Evolutionary conservation across 2,888 invertebrate species (phyloP).

Genomic region (Eremobia ochroleuca): DNA sequence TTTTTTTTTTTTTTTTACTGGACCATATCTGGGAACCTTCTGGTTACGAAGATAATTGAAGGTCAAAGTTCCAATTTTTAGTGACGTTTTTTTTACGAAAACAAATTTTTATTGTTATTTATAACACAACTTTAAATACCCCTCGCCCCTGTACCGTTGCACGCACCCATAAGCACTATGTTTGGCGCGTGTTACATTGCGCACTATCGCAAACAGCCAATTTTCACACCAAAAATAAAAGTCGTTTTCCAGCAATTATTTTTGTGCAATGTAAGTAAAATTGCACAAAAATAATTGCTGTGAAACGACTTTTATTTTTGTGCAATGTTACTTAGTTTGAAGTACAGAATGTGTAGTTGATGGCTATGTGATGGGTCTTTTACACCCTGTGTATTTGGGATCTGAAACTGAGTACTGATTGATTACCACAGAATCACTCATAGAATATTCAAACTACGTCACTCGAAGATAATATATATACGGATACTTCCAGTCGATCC

Average conservation of each 20-base stretch:
- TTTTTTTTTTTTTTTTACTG: too few relatives aligned
- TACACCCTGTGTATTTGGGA: neutral
- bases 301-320: too few relatives aligned
- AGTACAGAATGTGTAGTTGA: neutral
- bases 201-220: neutral
- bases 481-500: conserved; percentile 1
- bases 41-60: too few relatives aligned
- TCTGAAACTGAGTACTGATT: conserved; percentile 21
- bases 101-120: neutral
- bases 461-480: neutral
- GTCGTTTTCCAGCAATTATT: neutral
- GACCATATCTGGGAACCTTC: too few relatives aligned
- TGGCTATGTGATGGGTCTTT: neutral
- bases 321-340: neutral
- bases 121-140: neutral
- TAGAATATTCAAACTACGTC: conserved; percentile 17
- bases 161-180: neutral
- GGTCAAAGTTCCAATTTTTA: too few relatives aligned
- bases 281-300: too few relatives aligned
- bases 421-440: neutral
- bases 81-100: too few relatives aligned
- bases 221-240: neutral
- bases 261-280: neutral
- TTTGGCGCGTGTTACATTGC: neutral
- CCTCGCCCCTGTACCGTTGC: neutral